Percentiles rank a stretch among this genome's conserved stretches.
These are phyloP conservation scores for Oryzias melastigma DNA, from an alignment of 2,113 vertebrate species.

Conservation along the genomic window DNA sequence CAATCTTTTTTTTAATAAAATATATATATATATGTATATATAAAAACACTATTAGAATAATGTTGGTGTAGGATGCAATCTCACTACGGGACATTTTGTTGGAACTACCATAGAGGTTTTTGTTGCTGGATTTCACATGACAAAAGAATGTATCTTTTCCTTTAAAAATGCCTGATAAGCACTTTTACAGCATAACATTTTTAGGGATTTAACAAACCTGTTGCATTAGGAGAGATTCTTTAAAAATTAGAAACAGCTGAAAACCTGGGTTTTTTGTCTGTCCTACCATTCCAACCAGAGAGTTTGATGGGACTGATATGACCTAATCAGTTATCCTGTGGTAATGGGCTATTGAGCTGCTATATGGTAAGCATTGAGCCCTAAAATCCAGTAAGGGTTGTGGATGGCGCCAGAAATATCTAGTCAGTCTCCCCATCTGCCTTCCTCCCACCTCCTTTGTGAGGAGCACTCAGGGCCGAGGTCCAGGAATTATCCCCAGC, in stretches of 20 bases:
- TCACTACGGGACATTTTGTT: too few species aligned
- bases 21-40: background rate
- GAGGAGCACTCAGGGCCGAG: constrained; percentile 69
- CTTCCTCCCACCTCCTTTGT: constrained; percentile 48
- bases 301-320: constrained; percentile 7
- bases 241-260: background rate
- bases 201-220: too few species aligned
- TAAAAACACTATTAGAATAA: background rate
- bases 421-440: constrained; percentile 73
- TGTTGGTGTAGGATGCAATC: too few species aligned
- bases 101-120: too few species aligned
- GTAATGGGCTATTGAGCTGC: constrained; percentile 44
- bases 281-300: constrained; percentile 2
- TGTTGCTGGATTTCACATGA: too few species aligned
- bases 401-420: constrained; percentile 87
- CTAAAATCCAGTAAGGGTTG: constrained; percentile 83
- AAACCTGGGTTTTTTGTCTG: background rate
- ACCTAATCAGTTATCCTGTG: constrained; percentile 17
- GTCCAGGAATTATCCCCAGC: constrained; percentile 74
- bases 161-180: too few species aligned
- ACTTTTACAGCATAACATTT: too few species aligned
- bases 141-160: too few species aligned
- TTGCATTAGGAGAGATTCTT: background rate
- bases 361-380: constrained; percentile 47
- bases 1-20: background rate